Evolutionary conservation across 37 sponge, comb jelly and placozoan genomes (phyloP).

Genomic region (Lycopodina hypogea): DNA sequence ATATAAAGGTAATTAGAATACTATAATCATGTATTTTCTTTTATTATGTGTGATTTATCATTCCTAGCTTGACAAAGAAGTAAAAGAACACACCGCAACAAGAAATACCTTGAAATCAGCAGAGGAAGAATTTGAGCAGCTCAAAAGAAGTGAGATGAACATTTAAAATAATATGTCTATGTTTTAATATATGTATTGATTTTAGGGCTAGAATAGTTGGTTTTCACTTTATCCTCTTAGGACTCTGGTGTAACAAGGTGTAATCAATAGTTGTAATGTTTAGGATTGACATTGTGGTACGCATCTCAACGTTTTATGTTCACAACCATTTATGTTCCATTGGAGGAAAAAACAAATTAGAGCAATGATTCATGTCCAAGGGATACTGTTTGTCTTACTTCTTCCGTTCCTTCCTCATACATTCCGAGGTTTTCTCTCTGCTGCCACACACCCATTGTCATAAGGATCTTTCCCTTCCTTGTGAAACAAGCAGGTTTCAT

Average conservation of each 20-base stretch:
- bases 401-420: neutral
- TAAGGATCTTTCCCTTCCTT: too few species aligned
- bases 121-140: slow-evolving; percentile 54
- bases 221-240: too few species aligned
- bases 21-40: too few species aligned
- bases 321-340: neutral
- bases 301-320: too few species aligned
- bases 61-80: slow-evolving; percentile 40
- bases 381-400: neutral
- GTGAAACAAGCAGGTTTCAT: too few species aligned
- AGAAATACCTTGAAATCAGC: slow-evolving; percentile 8
- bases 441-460: neutral
- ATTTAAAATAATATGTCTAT: too few species aligned
- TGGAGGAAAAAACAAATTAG: neutral
- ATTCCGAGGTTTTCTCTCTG: neutral
- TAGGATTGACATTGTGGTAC: too few species aligned
- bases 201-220: too few species aligned
- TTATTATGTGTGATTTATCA: neutral
- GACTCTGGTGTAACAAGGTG: too few species aligned
- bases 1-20: too few species aligned
- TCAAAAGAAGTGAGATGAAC: slow-evolving; percentile 51
- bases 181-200: too few species aligned
- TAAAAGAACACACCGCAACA: slow-evolving; percentile 8
- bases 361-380: neutral
- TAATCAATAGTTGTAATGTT: too few species aligned